Conservation (phyloP, 2,113 vertebrate genomes). For the Tamias sibiricus region DNA sequence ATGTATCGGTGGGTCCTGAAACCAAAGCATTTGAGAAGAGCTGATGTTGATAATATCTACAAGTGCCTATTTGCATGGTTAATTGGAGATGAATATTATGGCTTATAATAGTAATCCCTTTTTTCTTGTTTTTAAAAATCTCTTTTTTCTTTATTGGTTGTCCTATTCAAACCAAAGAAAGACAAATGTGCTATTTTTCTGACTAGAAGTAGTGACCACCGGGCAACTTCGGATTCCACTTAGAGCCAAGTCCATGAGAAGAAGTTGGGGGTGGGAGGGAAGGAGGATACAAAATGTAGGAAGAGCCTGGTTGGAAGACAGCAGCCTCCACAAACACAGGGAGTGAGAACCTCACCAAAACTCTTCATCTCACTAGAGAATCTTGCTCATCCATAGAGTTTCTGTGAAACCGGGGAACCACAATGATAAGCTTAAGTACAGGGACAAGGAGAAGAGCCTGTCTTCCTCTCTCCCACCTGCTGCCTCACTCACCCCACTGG, state of each 20-base stretch:
- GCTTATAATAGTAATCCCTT: not conserved
- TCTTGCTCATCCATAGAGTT: not conserved
- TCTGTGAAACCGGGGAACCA: not conserved
- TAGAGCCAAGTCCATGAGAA: not conserved
- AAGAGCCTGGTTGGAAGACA: not conserved
- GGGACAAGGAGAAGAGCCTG: not conserved
- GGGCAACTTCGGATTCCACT: not conserved
- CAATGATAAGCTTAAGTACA: rapidly evolving
- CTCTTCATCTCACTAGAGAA: not conserved
- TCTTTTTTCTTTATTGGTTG: not conserved
- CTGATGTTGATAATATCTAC: not conserved
- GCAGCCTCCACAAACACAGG: not conserved
- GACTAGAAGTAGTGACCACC: not conserved
- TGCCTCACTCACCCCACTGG: not conserved
- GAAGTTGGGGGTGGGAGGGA: not conserved
- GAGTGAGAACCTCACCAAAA: not conserved
- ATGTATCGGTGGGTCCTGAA: not conserved
- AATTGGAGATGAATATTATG: not conserved
- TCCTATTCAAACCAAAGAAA: not conserved
- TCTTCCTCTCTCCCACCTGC: not conserved
- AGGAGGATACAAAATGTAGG: not conserved
- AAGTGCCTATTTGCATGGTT: not conserved
- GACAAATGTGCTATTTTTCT: not conserved
- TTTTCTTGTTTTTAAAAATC: no score
- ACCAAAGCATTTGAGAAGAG: not conserved